These are phyloP conservation scores for Drosophila melanogaster DNA, from an alignment of 1,140 invertebrate species.

Conservation along the genomic window DNA sequence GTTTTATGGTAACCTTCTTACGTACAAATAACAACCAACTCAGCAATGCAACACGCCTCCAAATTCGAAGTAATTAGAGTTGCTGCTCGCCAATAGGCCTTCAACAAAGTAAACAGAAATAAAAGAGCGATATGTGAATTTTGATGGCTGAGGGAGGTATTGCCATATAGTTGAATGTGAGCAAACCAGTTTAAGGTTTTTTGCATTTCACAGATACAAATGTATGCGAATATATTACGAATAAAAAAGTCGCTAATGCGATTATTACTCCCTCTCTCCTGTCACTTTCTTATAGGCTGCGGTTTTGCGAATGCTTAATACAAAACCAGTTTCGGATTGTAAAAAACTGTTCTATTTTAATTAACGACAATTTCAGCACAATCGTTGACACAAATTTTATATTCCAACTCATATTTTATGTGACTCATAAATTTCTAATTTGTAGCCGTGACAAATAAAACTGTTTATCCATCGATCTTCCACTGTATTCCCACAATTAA, in stretches of 20 bases:
- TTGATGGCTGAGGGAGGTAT: not conserved
- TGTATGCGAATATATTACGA: conserved; percentile 18
- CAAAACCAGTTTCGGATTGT: conserved; percentile 17
- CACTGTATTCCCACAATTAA: conserved; percentile 13
- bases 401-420: not conserved
- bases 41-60: conserved; percentile 32
- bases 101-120: conserved; percentile 38
- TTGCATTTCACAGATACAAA: conserved; percentile 37
- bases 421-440: not conserved
- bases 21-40: conserved; percentile 30
- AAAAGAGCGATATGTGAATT: conserved; percentile 17
- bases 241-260: conserved; percentile 56
- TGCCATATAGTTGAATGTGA: not conserved
- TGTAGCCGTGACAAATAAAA: no score
- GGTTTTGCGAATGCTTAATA: conserved; percentile 14
- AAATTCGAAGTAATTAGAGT: conserved; percentile 43
- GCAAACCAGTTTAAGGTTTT: conserved; percentile 38
- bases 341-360: not conserved
- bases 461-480: not conserved
- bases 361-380: not conserved
- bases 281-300: conserved; percentile 8
- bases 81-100: conserved; percentile 30
- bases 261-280: conserved; percentile 42
- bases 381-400: not conserved
- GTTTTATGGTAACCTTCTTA: conserved; percentile 9